phyloP scores from a whole-genome alignment of 2,888 invertebrate genomes.

The Sabatieria punctata region DNA sequence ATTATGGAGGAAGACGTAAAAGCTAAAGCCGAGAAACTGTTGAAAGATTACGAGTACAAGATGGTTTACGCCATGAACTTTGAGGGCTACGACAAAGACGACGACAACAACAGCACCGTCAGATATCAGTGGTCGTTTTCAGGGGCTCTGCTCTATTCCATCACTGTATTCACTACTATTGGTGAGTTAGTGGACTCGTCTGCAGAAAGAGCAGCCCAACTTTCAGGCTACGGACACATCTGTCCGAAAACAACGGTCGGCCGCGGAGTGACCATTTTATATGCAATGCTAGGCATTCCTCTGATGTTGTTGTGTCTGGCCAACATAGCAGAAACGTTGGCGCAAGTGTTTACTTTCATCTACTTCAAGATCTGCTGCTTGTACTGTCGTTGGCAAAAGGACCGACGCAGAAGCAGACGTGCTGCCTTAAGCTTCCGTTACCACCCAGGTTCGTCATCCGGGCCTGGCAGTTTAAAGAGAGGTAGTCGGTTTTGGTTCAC shows the following conservation, averaged over 20 bases:
- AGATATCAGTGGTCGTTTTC: slow-evolving; percentile 36
- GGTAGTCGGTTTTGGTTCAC: slow-evolving; percentile 13
- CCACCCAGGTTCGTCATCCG: slow-evolving; percentile 24
- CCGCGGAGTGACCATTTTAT: slow-evolving; percentile 68
- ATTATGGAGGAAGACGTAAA: slow-evolving; percentile 27
- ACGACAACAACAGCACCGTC: slow-evolving; percentile 15
- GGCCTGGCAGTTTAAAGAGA: slow-evolving; percentile 24
- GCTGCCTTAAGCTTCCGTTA: slow-evolving; percentile 28
- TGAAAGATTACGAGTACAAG: slow-evolving; percentile 33
- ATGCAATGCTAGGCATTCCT: slow-evolving; percentile 61
- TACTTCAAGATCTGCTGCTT: slow-evolving; percentile 33
- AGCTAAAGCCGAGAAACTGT: slow-evolving; percentile 25
- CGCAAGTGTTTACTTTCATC: slow-evolving; percentile 38
- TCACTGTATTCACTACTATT: slow-evolving; percentile 37
- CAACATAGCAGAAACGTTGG: slow-evolving; percentile 40
- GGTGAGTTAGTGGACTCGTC: slow-evolving; percentile 21
- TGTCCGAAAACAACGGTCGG: slow-evolving; percentile 72
- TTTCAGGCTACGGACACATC: slow-evolving; percentile 84
- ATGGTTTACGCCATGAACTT: slow-evolving; percentile 34
- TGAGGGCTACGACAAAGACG: slow-evolving; percentile 32
- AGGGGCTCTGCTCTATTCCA: slow-evolving; percentile 35
- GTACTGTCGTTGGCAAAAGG: slow-evolving; percentile 31
- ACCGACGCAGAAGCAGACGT: slow-evolving; percentile 20
- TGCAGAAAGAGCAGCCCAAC: neutral
- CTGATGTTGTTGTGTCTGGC: slow-evolving; percentile 40